Evolutionary conservation across 2,888 invertebrate species (phyloP).

Genomic region (Ophioninae sp.): DNA sequence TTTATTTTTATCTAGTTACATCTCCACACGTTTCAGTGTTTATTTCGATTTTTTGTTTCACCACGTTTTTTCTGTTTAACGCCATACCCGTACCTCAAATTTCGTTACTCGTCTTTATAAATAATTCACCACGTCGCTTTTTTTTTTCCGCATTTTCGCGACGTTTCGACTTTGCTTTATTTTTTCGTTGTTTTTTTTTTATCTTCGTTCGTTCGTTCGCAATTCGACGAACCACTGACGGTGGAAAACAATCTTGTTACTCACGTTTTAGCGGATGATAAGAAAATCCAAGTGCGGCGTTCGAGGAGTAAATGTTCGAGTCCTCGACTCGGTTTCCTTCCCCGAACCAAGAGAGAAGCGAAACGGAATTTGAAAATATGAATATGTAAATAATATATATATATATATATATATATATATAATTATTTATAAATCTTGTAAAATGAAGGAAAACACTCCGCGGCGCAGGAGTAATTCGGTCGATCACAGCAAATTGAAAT

Average conservation of each 20-base stretch:
- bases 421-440: neutral
- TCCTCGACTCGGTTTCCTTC: neutral
- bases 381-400: neutral
- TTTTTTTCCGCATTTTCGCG: neutral
- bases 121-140: neutral
- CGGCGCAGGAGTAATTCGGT: slow-evolving; percentile 17
- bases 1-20: neutral
- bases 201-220: too few species aligned
- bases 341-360: slow-evolving; percentile 13
- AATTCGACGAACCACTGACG: too few species aligned
- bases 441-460: neutral
- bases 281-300: slow-evolving; percentile 29
- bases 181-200: neutral
- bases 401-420: slow-evolving; percentile 10
- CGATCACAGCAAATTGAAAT: slow-evolving; percentile 14
- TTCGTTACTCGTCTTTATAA: neutral
- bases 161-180: neutral
- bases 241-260: slow-evolving; percentile 26
- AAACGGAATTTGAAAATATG: slow-evolving; percentile 7
- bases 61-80: neutral
- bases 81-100: neutral
- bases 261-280: slow-evolving; percentile 60
- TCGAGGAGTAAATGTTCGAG: slow-evolving; percentile 17
- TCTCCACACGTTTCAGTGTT: neutral
- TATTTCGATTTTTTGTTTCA: neutral